Percentiles rank a stretch among this genome's conserved stretches.
Conservation (phyloP, 2,113 vertebrate genomes). For the Carassius auratus region DNA sequence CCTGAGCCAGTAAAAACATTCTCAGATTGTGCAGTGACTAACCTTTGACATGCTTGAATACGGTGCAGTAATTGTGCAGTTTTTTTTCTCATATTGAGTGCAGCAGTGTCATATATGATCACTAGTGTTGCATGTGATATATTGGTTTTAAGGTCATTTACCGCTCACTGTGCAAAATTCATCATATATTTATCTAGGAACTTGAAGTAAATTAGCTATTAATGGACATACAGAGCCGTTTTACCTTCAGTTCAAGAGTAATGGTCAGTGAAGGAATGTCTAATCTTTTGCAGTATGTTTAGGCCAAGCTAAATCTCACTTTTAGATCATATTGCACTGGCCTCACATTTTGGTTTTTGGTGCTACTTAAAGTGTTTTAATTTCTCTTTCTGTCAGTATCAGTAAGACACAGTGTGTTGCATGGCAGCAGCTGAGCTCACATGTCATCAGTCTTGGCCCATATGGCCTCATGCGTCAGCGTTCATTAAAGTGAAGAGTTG, state of each 20-base stretch:
- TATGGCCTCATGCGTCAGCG: slow-evolving; percentile 55
- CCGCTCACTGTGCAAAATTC: not conserved
- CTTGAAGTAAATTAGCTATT: slow-evolving; percentile 28
- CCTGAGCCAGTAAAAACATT: not conserved
- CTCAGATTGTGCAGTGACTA: not conserved
- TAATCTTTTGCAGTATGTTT: not conserved
- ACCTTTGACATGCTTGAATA: not conserved
- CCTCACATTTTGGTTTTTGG: not conserved
- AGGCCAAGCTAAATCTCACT: not conserved
- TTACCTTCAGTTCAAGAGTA: slow-evolving; percentile 1
- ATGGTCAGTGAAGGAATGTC: not conserved
- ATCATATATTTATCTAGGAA: not conserved
- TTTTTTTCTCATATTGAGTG: not conserved
- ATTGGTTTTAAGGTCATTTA: slow-evolving; percentile 12
- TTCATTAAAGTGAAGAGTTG: slow-evolving; percentile 57
- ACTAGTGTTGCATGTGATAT: not conserved
- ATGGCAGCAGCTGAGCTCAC: slow-evolving; percentile 38
- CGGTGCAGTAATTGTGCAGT: not conserved
- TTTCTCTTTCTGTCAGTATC: not conserved
- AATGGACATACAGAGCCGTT: not conserved
- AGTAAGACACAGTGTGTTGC: not conserved
- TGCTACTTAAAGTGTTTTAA: not conserved
- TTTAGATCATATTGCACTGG: slow-evolving; percentile 1
- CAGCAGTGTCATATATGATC: not conserved
- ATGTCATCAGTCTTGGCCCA: slow-evolving; percentile 52